These are phyloP conservation scores for Chloropsis hardwickii DNA, from an alignment of 2,113 vertebrate genomes.

Conservation along the genomic window DNA sequence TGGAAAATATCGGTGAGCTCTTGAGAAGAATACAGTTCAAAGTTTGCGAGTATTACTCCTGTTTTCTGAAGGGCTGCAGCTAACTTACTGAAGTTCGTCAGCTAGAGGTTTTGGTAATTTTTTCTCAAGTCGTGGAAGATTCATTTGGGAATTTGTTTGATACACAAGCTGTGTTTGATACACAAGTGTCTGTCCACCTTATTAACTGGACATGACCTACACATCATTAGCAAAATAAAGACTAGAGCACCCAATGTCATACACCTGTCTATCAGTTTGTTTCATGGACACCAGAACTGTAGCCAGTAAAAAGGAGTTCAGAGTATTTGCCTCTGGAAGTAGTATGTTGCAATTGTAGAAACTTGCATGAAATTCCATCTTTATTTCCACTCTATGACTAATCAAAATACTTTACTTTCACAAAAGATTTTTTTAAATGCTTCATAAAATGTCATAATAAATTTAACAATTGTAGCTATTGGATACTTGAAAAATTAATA, in stretches of 20 bases:
- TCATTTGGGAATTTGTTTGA: neutral
- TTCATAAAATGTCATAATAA: neutral
- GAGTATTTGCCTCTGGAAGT: neutral
- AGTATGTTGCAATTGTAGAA: neutral
- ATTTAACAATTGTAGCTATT: neutral
- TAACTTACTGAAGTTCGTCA: neutral
- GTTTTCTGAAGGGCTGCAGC: neutral
- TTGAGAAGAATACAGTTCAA: neutral
- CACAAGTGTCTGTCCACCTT: neutral
- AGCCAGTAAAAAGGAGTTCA: too few relatives aligned
- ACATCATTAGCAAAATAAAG: neutral
- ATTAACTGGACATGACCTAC: neutral
- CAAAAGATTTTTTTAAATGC: neutral
- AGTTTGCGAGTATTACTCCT: neutral
- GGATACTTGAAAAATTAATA: neutral
- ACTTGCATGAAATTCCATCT: neutral
- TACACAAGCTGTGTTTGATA: neutral
- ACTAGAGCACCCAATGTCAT: neutral
- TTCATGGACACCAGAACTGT: too few relatives aligned
- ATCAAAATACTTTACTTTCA: neutral
- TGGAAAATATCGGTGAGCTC: neutral
- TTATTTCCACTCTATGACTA: neutral
- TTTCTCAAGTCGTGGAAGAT: neutral
- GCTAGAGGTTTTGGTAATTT: neutral
- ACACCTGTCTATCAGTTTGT: fast-evolving